Conservation (phyloP, 2,888 invertebrate genomes). For the Temnothorax unifasciatus region DNA sequence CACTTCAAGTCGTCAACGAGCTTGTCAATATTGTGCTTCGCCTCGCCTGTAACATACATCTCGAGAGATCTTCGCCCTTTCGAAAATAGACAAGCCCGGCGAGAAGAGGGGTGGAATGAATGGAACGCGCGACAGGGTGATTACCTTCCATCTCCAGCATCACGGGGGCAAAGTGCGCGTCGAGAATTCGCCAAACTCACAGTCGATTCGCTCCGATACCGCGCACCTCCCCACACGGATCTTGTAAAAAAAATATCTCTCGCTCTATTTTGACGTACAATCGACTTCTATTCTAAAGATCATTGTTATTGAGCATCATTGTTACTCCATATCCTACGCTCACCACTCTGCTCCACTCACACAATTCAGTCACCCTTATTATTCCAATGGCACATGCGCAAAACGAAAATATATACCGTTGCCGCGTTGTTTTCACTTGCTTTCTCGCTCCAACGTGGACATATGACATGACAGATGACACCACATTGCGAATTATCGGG, state of each 20-base stretch:
- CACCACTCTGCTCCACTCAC: background rate
- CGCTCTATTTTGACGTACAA: background rate
- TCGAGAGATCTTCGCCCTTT: background rate
- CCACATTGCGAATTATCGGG: background rate
- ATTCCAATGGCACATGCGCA: constrained; percentile 6
- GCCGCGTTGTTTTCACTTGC: background rate
- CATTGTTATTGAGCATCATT: background rate
- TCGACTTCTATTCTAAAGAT: background rate
- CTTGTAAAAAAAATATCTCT: background rate
- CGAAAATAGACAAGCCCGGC: background rate
- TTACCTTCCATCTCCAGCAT: constrained; percentile 42
- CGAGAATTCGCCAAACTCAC: background rate
- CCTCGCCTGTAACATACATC: constrained; percentile 67
- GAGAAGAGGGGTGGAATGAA: background rate
- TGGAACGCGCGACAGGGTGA: background rate
- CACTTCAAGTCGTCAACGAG: constrained; percentile 74
- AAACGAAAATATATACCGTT: background rate
- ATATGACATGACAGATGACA: too few species aligned
- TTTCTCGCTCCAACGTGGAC: background rate
- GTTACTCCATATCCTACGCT: background rate
- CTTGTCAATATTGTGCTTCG: constrained; percentile 73
- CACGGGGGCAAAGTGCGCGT: background rate
- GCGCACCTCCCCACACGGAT: background rate
- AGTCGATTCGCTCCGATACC: background rate
- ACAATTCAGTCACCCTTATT: background rate